Evolutionary conservation across 2,888 invertebrate species (phyloP), one percentile per base, ranked within the genome.

Genomic region (Caenorhabditis panamensis): DNA sequence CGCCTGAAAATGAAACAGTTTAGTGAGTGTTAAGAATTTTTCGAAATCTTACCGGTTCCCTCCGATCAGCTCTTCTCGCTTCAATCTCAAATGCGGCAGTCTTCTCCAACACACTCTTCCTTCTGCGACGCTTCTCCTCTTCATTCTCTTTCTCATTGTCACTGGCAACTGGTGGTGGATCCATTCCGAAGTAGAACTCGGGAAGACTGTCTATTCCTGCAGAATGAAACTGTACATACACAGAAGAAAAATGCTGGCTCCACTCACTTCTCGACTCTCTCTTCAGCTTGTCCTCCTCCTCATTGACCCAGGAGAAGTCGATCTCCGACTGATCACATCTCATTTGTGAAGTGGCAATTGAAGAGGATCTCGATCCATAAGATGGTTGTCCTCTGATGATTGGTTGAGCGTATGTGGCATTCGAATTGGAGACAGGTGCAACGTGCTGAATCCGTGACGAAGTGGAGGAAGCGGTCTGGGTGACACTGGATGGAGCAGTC

Each of bases 231-330:
- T n/a, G n/a, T n/a, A n/a, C n/a, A n/a, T n/a, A n/a, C n/a, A n/a
- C n/a, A n/a, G n/a, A n/a, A n/a, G n/a, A n/a, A n/a, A n/a, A n/a
- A n/a, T n/a, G n/a, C n/a, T n/a, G n/a, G n/a, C 9, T 54, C 18
- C 26, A 71, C 77, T 69, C 37, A 69, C 77, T 59, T 54, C 54
- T 66, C 8, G 58, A 63, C 31, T 81, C 81, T 51, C 76, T 66
- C 18, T 71, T 84, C 69, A 85, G 47, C 49, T 82, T 82, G 24
- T 82, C 81, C 61, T 85, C 84, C 26, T 84, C 85, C 18, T 85
- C 85, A 51, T 66, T 78, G 16, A 85, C 82, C 85, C 85, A 85
- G 9, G 81, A 81, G 64, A 85, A 85, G 59, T 85, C 85, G 18
- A 84, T 84, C 62, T 85, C 85, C 36, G 82, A 82, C 61, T 84